Evolutionary conservation across 2,113 vertebrate species (phyloP), one percentile per base, ranked within the genome.

Genomic region (Anhinga rufa): DNA sequence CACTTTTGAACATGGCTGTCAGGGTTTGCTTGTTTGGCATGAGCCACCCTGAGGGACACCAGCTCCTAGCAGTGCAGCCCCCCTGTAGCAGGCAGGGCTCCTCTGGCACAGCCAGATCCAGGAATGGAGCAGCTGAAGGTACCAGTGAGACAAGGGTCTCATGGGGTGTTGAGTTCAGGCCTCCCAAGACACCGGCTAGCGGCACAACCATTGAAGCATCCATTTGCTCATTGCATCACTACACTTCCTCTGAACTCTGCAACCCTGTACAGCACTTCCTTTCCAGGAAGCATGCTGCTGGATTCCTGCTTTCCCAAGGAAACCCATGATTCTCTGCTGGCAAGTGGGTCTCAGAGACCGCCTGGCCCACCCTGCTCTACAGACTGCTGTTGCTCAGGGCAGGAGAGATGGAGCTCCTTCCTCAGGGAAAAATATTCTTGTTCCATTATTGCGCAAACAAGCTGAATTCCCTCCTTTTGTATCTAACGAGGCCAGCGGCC

Each of bases 101-200:
- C 66, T 81, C 65, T 31, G 28, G 40, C 5, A 0, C 1, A 2
- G 29, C 64, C 8, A 1, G 31, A 57, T 52, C 57, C 0, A 0
- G 42, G 58, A 82, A 44, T 1, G 5, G 31, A 34, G 75, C 46
- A 40, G 28, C 36, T 1, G 0, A 61, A 85, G 78, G 66, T 12
- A 15, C 12, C 0, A 0, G 24, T 62, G 66, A 72, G 19, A 49
- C 1, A 3, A 54, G 14, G 40, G 36, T 34, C 44, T 48, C 0
- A 0, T 0, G 4, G 38, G 18, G 7, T 7, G 3, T n/a, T 48
- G 77, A 54, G 48, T 36, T 93, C 44, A 55, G 66, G 62, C 16
- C 28, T 90, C 55, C 32, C n/a, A 77, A 86, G 75, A 42, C 66
- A 46, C 10, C 1, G 1, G 58, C 46, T 52, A 20, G 60, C 42